Percentiles rank a stretch among this genome's conserved stretches.
phyloP scores from a whole-genome alignment of 2,888 invertebrate genomes.

The Sinodicranocentrus sp. region DNA sequence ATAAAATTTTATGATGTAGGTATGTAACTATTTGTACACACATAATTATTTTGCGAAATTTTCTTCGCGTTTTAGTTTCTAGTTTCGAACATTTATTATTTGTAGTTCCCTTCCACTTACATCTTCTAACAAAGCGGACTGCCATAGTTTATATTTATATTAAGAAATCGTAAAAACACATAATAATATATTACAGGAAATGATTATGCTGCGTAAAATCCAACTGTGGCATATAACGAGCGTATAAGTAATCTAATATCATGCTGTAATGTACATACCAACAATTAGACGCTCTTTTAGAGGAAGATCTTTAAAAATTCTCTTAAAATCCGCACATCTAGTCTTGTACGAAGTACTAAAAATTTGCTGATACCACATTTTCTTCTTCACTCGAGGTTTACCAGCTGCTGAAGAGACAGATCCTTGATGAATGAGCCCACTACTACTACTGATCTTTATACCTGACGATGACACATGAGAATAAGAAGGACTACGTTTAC shows the following conservation, averaged over 20 bases:
- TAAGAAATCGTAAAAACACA: too few relatives aligned
- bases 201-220: conserved; percentile 95
- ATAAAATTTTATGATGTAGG: too few relatives aligned
- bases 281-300: conserved; percentile 94
- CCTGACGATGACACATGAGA: neutral
- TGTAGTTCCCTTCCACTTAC: conserved; percentile 77
- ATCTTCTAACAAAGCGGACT: conserved; percentile 95
- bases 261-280: conserved; percentile 84
- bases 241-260: conserved; percentile 95
- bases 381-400: conserved; percentile 73
- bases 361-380: conserved; percentile 77
- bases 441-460: conserved; percentile 13
- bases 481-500: too few relatives aligned
- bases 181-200: too few relatives aligned
- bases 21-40: too few relatives aligned
- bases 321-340: conserved; percentile 93
- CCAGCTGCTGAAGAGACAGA: conserved; percentile 16
- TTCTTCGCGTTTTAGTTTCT: too few relatives aligned
- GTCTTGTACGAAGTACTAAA: conserved; percentile 92
- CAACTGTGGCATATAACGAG: conserved; percentile 93
- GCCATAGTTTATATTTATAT: conserved; percentile 97
- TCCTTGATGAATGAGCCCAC: conserved; percentile 6
- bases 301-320: conserved; percentile 94
- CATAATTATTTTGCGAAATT: neutral
- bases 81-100: neutral